phyloP scores from a whole-genome alignment of 2,113 vertebrate genomes.

The Chelonoidis abingdonii region DNA sequence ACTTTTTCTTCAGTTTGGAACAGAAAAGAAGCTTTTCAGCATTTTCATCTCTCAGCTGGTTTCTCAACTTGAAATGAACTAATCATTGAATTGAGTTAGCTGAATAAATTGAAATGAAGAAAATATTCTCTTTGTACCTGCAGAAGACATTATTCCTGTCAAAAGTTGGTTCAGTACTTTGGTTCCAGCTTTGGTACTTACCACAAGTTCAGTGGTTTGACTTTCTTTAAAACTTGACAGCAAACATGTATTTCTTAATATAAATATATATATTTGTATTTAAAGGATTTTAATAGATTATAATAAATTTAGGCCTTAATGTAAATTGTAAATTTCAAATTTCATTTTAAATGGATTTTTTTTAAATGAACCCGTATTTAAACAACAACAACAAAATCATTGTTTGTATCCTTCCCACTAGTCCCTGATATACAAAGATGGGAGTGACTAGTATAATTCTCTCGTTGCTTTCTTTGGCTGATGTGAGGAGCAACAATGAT shows the following conservation, averaged over 20 bases:
- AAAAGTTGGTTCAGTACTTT: background rate
- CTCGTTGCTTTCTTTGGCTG: background rate
- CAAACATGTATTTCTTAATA: background rate
- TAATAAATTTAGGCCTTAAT: background rate
- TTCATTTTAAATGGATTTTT: no score
- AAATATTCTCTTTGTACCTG: background rate
- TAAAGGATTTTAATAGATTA: background rate
- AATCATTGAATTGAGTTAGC: background rate
- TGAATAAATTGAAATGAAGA: background rate
- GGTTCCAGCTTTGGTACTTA: background rate
- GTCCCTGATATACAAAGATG: background rate
- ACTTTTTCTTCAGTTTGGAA: background rate
- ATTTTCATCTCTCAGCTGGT: background rate
- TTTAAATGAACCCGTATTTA: background rate
- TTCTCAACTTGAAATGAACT: background rate
- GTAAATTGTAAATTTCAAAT: background rate
- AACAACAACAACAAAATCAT: background rate
- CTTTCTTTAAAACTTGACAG: background rate
- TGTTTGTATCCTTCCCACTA: no score
- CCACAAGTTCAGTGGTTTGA: background rate
- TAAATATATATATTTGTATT: no score
- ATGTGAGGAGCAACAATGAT: background rate
- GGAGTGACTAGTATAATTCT: background rate
- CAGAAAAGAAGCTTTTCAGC: background rate
- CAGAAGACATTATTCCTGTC: background rate